Evolutionary conservation across 2,888 invertebrate genomes (phyloP).

Genomic region (Hylaea fasciaria): DNA sequence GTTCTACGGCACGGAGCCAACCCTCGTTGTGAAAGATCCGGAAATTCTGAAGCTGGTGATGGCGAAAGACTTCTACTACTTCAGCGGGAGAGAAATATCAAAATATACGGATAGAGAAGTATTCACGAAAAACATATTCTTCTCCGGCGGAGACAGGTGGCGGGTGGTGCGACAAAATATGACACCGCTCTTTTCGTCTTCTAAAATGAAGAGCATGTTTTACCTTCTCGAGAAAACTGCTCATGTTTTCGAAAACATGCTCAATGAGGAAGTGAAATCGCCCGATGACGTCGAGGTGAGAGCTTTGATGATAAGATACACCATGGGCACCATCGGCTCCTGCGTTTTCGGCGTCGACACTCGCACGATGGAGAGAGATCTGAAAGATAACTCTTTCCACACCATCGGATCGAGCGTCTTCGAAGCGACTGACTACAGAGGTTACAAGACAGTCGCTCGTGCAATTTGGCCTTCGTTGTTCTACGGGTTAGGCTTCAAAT

Average conservation of each 20-base stretch:
- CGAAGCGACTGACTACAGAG: constrained; percentile 46
- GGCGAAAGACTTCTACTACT: constrained; percentile 68
- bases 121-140: constrained; percentile 58
- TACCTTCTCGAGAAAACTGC: constrained; percentile 59
- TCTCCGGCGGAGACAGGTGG: constrained; percentile 64
- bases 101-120: constrained; percentile 56
- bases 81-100: constrained; percentile 61
- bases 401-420: constrained; percentile 55
- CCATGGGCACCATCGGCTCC: constrained; percentile 64
- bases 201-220: constrained; percentile 74
- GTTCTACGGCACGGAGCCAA: constrained; percentile 66
- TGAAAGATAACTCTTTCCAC: constrained; percentile 53
- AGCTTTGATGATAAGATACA: constrained; percentile 54
- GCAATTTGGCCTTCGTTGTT: constrained; percentile 64
- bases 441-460: constrained; percentile 48
- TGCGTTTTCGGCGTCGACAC: constrained; percentile 68
- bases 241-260: constrained; percentile 51
- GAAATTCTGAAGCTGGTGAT: constrained; percentile 61
- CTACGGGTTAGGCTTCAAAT: constrained; percentile 55
- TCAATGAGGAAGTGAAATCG: constrained; percentile 47
- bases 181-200: constrained; percentile 65
- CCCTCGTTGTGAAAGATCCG: constrained; percentile 64
- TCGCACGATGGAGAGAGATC: constrained; percentile 51
- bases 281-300: constrained; percentile 50
- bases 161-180: constrained; percentile 66